A percentile compares a stretch with the other conserved stretches of the same genome.
Evolutionary conservation across 2,113 vertebrate genomes (phyloP).

Genomic region (Saimiri boliviensis): DNA sequence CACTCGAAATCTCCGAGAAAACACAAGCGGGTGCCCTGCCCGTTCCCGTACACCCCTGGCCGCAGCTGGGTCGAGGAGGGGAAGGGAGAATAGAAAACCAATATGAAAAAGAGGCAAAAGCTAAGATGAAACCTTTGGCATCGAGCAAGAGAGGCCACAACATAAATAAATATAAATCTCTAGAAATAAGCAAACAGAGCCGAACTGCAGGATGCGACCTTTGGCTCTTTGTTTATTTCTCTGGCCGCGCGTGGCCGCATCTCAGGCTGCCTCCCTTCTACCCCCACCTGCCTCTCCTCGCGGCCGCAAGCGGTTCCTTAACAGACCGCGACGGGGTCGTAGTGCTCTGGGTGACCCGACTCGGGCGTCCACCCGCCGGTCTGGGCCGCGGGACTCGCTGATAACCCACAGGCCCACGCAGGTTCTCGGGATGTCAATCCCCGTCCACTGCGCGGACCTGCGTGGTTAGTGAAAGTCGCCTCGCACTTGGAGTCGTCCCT

Average conservation of each 20-base stretch:
- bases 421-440: neutral
- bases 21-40: neutral
- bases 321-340: too few relatives aligned
- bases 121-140: neutral
- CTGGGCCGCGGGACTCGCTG: neutral
- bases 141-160: neutral
- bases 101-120: neutral
- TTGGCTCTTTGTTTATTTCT: too few relatives aligned
- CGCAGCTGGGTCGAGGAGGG: neutral
- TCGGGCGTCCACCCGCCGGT: neutral
- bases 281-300: neutral
- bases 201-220: too few relatives aligned
- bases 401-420: neutral
- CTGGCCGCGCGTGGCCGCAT: too few relatives aligned
- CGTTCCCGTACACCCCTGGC: neutral
- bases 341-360: neutral
- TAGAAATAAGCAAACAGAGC: neutral
- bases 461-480: neutral
- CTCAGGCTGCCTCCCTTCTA: neutral
- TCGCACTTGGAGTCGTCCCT: too few relatives aligned
- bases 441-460: neutral
- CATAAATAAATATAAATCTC: neutral
- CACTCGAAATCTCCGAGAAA: neutral
- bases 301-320: too few relatives aligned
- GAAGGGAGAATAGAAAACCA: neutral